A percentile compares a stretch with the other conserved stretches of the same genome.
Evolutionary conservation across 2,888 invertebrate genomes (phyloP).

Genomic region (Nezara viridula): DNA sequence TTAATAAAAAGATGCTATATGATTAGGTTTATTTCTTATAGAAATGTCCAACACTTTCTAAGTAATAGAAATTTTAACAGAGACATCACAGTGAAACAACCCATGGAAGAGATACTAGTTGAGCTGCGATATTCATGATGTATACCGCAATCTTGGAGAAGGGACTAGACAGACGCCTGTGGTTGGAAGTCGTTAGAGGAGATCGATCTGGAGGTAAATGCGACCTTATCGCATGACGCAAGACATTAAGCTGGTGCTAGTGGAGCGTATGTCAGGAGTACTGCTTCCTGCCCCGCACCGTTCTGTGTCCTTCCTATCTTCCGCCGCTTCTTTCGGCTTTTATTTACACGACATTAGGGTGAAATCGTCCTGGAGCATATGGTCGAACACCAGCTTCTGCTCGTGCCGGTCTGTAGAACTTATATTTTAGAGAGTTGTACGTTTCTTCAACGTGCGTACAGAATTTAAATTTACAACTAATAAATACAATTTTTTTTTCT

Average conservation of each 20-base stretch:
- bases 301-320: not conserved
- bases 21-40: not conserved
- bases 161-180: not conserved
- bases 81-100: not conserved
- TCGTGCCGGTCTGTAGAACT: not conserved
- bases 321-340: not conserved
- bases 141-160: not conserved
- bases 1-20: not conserved
- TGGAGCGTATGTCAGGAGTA: not conserved
- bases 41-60: not conserved
- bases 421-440: not conserved
- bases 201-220: constrained; percentile 23
- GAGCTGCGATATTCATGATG: not conserved
- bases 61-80: not conserved
- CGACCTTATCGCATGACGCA: constrained; percentile 28
- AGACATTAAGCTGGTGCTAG: constrained; percentile 22
- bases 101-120: not conserved
- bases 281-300: not conserved
- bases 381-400: not conserved
- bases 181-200: not conserved
- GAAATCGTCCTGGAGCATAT: not conserved
- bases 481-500: too few species aligned
- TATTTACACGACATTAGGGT: too few species aligned
- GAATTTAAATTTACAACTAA: too few species aligned
- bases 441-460: too few species aligned